Conservation (phyloP, 1,140 invertebrate genomes). For the Littorina saxatilis region DNA sequence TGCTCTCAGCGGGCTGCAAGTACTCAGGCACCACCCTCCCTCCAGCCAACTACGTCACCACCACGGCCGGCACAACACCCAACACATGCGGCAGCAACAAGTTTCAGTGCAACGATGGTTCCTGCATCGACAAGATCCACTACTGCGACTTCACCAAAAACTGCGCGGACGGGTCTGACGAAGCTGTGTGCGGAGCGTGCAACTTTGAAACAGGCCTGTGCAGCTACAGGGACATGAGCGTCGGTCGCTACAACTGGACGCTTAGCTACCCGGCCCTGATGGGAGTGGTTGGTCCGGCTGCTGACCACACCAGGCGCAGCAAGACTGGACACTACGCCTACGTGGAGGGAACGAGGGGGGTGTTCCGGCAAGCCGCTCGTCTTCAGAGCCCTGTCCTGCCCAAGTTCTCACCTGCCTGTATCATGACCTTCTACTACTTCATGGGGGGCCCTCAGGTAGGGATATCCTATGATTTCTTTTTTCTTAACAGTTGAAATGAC, state of each 20-base stretch:
- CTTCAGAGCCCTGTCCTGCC: constrained; percentile 67
- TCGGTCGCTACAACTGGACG: constrained; percentile 67
- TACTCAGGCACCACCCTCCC: constrained; percentile 52
- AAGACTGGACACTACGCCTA: constrained; percentile 62
- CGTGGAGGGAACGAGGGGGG: constrained; percentile 63
- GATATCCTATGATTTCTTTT: neutral
- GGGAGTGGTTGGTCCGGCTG: constrained; percentile 43
- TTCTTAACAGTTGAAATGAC: neutral
- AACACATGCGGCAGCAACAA: constrained; percentile 50
- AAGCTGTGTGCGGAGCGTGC: constrained; percentile 68
- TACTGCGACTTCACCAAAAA: constrained; percentile 67
- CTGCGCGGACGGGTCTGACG: constrained; percentile 70
- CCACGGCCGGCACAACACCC: constrained; percentile 53
- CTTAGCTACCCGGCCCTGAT: constrained; percentile 43
- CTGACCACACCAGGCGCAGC: constrained; percentile 59
- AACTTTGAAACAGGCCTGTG: constrained; percentile 69
- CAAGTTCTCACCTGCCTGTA: constrained; percentile 56
- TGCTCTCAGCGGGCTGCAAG: constrained; percentile 61
- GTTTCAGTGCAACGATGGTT: constrained; percentile 59
- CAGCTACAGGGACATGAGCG: constrained; percentile 70
- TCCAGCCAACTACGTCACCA: constrained; percentile 51
- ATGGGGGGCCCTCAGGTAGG: constrained; percentile 81
- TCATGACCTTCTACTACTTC: constrained; percentile 82
- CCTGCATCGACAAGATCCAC: constrained; percentile 54
- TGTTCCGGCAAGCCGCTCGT: constrained; percentile 59